phyloP scores from a whole-genome alignment of 2,113 vertebrate genomes.

The Podarcis raffonei region DNA sequence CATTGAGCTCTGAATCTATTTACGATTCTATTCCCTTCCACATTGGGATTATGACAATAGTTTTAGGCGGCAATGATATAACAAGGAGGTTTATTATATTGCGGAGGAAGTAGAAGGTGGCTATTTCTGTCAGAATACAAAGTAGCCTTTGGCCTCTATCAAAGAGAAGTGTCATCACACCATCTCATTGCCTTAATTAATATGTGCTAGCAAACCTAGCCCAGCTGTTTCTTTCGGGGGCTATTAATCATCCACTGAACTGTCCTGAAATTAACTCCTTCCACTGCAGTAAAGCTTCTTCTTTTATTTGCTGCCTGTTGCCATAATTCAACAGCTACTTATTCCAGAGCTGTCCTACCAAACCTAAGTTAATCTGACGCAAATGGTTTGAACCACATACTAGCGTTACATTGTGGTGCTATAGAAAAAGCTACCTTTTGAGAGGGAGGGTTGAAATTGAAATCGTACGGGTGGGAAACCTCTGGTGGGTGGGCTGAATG shows the following conservation, averaged over 20 bases:
- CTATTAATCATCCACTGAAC: conserved; percentile 27
- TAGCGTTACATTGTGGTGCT: neutral
- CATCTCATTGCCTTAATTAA: conserved; percentile 35
- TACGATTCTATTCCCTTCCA: conserved; percentile 1
- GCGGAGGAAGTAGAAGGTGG: neutral
- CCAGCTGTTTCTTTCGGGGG: neutral
- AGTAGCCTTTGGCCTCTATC: conserved; percentile 11
- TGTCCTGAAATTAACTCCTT: neutral
- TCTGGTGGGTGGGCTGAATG: too few relatives aligned
- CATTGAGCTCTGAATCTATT: conserved; percentile 11
- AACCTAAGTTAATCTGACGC: neutral
- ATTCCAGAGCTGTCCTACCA: neutral
- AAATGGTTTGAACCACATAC: neutral
- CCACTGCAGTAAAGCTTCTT: neutral
- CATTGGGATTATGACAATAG: neutral
- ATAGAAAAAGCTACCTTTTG: neutral
- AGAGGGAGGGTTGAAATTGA: neutral
- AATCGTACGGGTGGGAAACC: neutral
- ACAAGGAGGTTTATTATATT: conserved; percentile 13
- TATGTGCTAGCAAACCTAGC: conserved; percentile 1
- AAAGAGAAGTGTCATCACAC: conserved; percentile 14
- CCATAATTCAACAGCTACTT: neutral
- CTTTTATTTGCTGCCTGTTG: neutral
- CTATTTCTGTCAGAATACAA: conserved; percentile 1
- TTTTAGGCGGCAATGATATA: conserved; percentile 19